A percentile compares a stretch with the other conserved stretches of the same genome.
Conservation (phyloP, 2,797 vertebrate species). For the Myotis myotis region DNA sequence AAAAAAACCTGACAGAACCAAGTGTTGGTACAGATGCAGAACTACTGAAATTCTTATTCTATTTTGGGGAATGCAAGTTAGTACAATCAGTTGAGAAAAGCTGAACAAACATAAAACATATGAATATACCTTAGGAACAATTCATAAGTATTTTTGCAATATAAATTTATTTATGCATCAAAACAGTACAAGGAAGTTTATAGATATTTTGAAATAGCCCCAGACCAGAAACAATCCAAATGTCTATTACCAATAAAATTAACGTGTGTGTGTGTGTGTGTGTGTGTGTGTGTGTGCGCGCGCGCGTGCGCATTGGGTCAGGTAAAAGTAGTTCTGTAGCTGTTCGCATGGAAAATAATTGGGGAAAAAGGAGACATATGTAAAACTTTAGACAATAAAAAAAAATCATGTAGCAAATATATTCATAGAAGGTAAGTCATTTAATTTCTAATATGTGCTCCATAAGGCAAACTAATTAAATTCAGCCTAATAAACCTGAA, state of each 20-base stretch:
- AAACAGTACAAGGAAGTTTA: neutral
- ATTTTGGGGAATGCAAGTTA: neutral
- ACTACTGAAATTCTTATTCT: neutral
- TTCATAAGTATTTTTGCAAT: neutral
- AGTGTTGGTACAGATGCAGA: neutral
- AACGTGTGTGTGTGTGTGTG: neutral
- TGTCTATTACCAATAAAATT: neutral
- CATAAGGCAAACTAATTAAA: slow-evolving; percentile 59
- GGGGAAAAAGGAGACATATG: too few relatives aligned
- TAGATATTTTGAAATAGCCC: neutral
- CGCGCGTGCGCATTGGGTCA: neutral
- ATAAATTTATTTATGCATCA: neutral
- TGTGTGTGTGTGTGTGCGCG: too few relatives aligned
- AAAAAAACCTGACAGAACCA: neutral
- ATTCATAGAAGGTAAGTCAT: slow-evolving; percentile 29
- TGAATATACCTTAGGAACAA: neutral
- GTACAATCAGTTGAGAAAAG: neutral
- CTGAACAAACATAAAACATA: neutral
- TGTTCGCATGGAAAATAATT: neutral
- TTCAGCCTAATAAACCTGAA: slow-evolving; percentile 45
- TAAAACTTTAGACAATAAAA: too few relatives aligned
- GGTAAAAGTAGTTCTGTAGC: neutral
- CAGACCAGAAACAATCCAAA: neutral
- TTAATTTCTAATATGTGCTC: slow-evolving; percentile 57
- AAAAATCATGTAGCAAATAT: slow-evolving; percentile 16